Conservation (phyloP, 2,797 vertebrate genomes). For the Chromis chromis region DNA sequence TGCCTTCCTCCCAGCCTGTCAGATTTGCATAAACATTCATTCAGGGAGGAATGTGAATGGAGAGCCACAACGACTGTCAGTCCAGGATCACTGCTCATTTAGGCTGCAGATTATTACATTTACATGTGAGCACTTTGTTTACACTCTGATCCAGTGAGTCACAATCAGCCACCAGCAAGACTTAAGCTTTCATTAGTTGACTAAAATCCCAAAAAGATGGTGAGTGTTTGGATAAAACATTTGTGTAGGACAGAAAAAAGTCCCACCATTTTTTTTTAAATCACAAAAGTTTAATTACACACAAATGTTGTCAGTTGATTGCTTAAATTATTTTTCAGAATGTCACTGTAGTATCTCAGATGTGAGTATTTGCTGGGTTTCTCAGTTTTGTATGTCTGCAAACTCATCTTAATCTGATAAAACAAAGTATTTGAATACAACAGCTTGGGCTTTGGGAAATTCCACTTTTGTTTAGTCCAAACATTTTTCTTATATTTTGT, state of each 20-base stretch:
- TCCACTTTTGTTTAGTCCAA: background rate
- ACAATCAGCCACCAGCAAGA: background rate
- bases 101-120: constrained; percentile 46
- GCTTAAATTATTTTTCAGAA: too few relatives aligned
- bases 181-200: background rate
- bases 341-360: background rate
- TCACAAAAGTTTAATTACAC: background rate
- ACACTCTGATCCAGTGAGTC: constrained; percentile 5
- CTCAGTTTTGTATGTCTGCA: background rate
- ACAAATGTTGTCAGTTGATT: background rate
- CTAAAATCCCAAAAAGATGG: background rate
- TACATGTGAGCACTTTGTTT: constrained; percentile 40
- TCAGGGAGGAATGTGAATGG: constrained; percentile 38
- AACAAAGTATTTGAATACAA: too few relatives aligned
- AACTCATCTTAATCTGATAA: background rate
- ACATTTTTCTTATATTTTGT: too few relatives aligned
- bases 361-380: constrained; percentile 3
- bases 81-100: constrained; percentile 28
- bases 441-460: background rate
- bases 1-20: constrained; percentile 12
- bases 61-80: background rate
- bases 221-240: background rate
- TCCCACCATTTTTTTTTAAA: background rate
- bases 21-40: constrained; percentile 61
- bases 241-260: background rate